Evolutionary conservation across 2,888 invertebrate species (phyloP), one percentile per base, ranked within the genome.

Genomic region (Drosophila demipolita): DNA sequence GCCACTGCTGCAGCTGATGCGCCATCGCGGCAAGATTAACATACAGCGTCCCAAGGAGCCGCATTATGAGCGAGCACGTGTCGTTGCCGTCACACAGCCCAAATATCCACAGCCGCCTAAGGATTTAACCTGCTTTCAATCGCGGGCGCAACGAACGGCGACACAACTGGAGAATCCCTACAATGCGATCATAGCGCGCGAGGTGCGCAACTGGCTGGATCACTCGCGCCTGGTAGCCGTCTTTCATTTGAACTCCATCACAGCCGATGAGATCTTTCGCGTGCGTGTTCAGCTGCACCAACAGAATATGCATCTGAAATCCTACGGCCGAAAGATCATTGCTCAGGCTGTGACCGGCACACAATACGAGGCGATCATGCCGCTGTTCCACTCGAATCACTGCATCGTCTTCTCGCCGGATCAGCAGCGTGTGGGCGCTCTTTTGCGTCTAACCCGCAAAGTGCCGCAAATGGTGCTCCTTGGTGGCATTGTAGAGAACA

Each of bases 21-120:
- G 97, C 80, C 96, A 95, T 91, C 94, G 96, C 29, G 95, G 96
- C 3, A 96, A 97, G 93, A 96, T 97, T 60, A 97, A 97, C 89
- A 95, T 97, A 49, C 96, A 96, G 91, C 95, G 94, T 77, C 97
- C 97, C 1, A 94, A 94, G 87, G 93, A 95, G 58, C 95, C 96
- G 1, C 96, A 96, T 92, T 96, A 95, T 90, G 94, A 95, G 78
- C 94, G 95, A 76, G 96, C 96, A 23, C 94, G 94, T 78, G 94
- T 96, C 49, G 91, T 96, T 53, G 95, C 95, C 77, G 93, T 97
- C n/a, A 93, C 95, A 0, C 94, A 95, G 87, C 97, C 97, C 0
- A 93, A 93, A 49, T 96, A 94, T 85, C 93, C 94, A 12, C 93
- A 94, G 50, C 94, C 94, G 23, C 93, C 94, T 9, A 93, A 94